Evolutionary conservation across 2,113 vertebrate genomes (phyloP).

Genomic region (Gadus chalcogrammus): DNA sequence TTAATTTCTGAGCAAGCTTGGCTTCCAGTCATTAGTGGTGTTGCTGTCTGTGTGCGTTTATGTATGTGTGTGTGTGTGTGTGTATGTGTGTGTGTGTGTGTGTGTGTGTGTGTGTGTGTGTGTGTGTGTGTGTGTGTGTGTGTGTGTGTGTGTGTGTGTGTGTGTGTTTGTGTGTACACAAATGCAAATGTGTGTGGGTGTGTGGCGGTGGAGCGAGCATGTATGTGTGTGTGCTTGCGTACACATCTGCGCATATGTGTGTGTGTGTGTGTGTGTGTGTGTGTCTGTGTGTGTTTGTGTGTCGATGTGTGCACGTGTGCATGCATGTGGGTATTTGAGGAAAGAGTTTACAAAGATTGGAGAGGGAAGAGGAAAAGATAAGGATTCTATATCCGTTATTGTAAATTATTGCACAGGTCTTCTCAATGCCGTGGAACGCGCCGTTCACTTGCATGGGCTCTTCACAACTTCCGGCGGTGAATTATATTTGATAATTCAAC

Average conservation of each 20-base stretch:
- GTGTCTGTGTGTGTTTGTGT: not conserved
- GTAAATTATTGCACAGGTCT: conserved; percentile 12
- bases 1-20: conserved; percentile 60
- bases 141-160: not conserved
- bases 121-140: not conserved
- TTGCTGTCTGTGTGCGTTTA: conserved; percentile 35
- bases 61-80: not conserved
- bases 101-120: not conserved
- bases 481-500: no score
- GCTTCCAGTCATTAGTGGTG: conserved; percentile 60
- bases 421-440: no score
- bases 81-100: conserved; percentile 1
- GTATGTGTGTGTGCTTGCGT: not conserved
- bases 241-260: not conserved
- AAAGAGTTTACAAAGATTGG: conserved; percentile 31
- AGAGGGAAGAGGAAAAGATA: conserved; percentile 31
- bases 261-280: conserved; percentile 1
- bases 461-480: no score
- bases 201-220: not conserved
- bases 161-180: not conserved
- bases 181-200: not conserved
- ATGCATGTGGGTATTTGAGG: not conserved
- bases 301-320: no score
- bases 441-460: no score
- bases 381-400: conserved; percentile 42